Evolutionary conservation across 2,888 invertebrate genomes (phyloP).

Genomic region (Adineta ricciae): DNA sequence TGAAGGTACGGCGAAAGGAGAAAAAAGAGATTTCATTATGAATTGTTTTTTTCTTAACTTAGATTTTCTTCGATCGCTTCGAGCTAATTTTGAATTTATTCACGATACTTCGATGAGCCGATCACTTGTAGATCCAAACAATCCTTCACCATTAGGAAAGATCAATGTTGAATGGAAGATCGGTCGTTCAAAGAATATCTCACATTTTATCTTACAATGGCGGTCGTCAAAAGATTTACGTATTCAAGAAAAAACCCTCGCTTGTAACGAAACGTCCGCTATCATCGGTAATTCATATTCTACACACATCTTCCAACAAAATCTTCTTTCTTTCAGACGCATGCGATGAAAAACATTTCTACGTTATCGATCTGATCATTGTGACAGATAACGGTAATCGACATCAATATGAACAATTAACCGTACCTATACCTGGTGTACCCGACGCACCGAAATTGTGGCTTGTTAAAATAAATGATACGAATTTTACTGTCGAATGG

Average conservation of each 20-base stretch:
- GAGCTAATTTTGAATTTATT: neutral
- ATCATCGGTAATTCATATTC: neutral
- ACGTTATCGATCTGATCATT: slow-evolving; percentile 23
- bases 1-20: slow-evolving; percentile 38
- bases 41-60: neutral
- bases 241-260: slow-evolving; percentile 44
- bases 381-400: neutral
- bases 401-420: neutral
- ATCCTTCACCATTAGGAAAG: slow-evolving; percentile 39
- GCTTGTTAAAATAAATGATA: slow-evolving; percentile 41
- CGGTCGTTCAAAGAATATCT: slow-evolving; percentile 38
- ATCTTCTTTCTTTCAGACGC: slow-evolving; percentile 34
- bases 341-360: slow-evolving; percentile 1
- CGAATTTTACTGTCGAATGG: slow-evolving; percentile 49
- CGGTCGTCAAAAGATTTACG: slow-evolving; percentile 42
- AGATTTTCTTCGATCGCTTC: neutral
- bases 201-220: slow-evolving; percentile 47
- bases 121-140: neutral
- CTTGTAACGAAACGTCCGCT: slow-evolving; percentile 37
- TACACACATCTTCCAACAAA: too few species aligned
- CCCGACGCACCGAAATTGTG: slow-evolving; percentile 48
- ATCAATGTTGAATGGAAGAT: slow-evolving; percentile 43
- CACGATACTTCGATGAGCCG: neutral
- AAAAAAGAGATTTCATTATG: neutral
- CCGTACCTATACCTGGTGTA: slow-evolving; percentile 44